These are phyloP conservation scores for Brevimyrus niger DNA, from an alignment of 2,113 vertebrate species.

Conservation along the genomic window DNA sequence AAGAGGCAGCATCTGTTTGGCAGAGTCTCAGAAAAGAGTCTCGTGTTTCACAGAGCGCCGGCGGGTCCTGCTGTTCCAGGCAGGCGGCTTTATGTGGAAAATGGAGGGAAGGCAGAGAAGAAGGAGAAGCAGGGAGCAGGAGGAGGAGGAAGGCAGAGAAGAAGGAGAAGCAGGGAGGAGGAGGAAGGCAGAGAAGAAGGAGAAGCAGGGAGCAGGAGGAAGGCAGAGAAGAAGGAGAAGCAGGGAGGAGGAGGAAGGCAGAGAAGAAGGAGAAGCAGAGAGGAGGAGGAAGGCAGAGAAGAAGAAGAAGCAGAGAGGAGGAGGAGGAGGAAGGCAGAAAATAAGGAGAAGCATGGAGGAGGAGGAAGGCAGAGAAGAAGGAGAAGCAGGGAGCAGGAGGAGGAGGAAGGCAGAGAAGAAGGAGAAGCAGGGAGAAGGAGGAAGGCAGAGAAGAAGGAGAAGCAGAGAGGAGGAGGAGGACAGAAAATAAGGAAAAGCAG, in stretches of 20 bases:
- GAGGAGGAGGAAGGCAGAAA: too few relatives aligned
- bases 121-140: constrained; percentile 17
- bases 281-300: not conserved
- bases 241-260: constrained; percentile 26
- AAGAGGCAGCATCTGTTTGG: constrained; percentile 65
- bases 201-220: not conserved
- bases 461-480: not conserved
- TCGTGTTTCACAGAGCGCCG: constrained; percentile 56
- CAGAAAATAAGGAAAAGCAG: not conserved
- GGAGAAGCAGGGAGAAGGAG: constrained; percentile 19
- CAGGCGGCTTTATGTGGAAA: constrained; percentile 46
- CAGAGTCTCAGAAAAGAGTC: constrained; percentile 53
- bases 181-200: too few relatives aligned
- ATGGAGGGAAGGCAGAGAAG: constrained; percentile 4
- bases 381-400: constrained; percentile 17
- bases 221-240: not conserved
- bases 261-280: not conserved
- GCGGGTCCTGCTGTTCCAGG: constrained; percentile 47
- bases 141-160: not conserved
- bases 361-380: not conserved
- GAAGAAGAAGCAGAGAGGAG: not conserved
- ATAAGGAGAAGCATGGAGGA: too few relatives aligned
- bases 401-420: constrained; percentile 5
- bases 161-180: not conserved
- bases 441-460: not conserved